phyloP scores from a whole-genome alignment of 2,113 vertebrate genomes.

The Takifugu bimaculatus region DNA sequence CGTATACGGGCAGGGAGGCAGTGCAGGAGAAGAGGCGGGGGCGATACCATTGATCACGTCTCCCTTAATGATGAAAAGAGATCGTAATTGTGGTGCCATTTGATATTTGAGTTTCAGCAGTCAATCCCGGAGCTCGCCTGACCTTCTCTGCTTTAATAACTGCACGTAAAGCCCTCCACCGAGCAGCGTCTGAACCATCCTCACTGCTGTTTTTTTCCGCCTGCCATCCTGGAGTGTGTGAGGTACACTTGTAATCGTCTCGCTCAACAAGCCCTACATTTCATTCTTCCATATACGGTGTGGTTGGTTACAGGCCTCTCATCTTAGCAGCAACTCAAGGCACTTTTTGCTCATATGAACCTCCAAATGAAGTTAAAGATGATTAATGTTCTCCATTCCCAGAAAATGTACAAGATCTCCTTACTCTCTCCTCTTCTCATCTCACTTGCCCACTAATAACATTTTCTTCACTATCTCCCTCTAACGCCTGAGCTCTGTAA shows the following conservation, averaged over 20 bases:
- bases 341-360: conserved; percentile 61
- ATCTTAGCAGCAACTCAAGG: conserved; percentile 41
- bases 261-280: conserved; percentile 46
- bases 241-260: conserved; percentile 30
- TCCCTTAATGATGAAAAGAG: conserved; percentile 60
- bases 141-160: conserved; percentile 54
- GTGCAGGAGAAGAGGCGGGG: conserved; percentile 20
- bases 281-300: conserved; percentile 44
- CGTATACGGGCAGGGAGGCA: conserved; percentile 29
- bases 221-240: conserved; percentile 16
- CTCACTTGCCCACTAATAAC: conserved; percentile 72
- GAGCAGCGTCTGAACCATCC: background rate
- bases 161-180: conserved; percentile 14
- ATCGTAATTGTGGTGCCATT: conserved; percentile 62
- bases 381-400: conserved; percentile 69
- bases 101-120: conserved; percentile 52
- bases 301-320: conserved; percentile 31
- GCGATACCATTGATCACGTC: conserved; percentile 53
- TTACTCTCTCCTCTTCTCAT: conserved; percentile 56
- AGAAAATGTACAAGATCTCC: conserved; percentile 61
- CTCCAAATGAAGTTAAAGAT: conserved; percentile 74
- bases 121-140: conserved; percentile 45
- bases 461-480: conserved; percentile 70
- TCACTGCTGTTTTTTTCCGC: conserved; percentile 7
- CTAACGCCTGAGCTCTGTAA: conserved; percentile 66